Conservation (phyloP, 2,797 vertebrate species). For the Chromis chromis region DNA sequence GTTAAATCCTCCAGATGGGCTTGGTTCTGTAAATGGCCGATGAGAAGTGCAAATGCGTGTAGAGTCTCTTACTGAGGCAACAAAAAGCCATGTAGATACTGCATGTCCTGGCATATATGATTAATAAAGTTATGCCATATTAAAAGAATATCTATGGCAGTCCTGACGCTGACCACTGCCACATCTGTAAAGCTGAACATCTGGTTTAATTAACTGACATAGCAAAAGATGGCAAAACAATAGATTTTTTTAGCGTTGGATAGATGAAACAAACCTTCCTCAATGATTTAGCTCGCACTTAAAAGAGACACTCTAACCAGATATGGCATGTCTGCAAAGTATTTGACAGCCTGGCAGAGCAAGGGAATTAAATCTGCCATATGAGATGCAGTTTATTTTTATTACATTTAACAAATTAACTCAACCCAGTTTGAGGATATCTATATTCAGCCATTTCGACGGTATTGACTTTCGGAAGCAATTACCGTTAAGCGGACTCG, state of each 20-base stretch:
- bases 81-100: slow-evolving; percentile 2
- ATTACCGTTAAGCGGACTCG: slow-evolving; percentile 39
- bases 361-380: slow-evolving; percentile 49
- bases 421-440: slow-evolving; percentile 44
- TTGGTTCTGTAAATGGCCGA: slow-evolving; percentile 49
- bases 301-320: slow-evolving; percentile 43
- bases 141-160: not conserved
- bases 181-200: slow-evolving; percentile 39
- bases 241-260: not conserved
- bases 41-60: slow-evolving; percentile 42
- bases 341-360: slow-evolving; percentile 55
- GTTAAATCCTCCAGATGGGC: slow-evolving; percentile 64
- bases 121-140: slow-evolving; percentile 32
- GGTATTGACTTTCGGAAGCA: slow-evolving; percentile 39
- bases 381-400: slow-evolving; percentile 43
- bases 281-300: slow-evolving; percentile 30
- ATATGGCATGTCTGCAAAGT: slow-evolving; percentile 36
- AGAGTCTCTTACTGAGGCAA: slow-evolving; percentile 25
- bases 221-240: slow-evolving; percentile 20
- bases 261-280: slow-evolving; percentile 38
- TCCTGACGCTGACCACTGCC: not conserved
- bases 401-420: slow-evolving; percentile 52
- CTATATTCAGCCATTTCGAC: slow-evolving; percentile 54
- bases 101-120: slow-evolving; percentile 40
- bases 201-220: slow-evolving; percentile 20